phyloP scores from a whole-genome alignment of 2,888 invertebrate species.

The Orthonychiurus folsomi region DNA sequence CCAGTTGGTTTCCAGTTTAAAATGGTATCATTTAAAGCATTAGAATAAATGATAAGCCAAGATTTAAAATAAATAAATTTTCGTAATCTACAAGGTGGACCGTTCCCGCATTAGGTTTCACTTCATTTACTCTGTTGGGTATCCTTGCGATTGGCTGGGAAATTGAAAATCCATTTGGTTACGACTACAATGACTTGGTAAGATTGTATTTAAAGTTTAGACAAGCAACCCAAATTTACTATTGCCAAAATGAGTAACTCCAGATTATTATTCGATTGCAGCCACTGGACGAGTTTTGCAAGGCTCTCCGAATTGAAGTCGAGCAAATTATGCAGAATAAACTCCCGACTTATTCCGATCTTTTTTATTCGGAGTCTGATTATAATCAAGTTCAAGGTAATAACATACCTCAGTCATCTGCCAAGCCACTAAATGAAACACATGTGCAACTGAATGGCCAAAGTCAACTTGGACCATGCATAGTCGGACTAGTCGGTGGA shows the following conservation, averaged over 20 bases:
- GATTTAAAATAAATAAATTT: slow-evolving; percentile 9
- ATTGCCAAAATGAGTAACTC: too few species aligned
- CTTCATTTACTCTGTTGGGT: slow-evolving; percentile 34
- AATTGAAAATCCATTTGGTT: slow-evolving; percentile 38
- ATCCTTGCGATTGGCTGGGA: slow-evolving; percentile 33
- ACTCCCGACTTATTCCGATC: neutral
- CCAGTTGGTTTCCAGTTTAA: slow-evolving; percentile 6
- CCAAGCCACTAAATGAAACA: too few species aligned
- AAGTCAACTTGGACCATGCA: too few species aligned
- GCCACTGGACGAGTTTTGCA: slow-evolving; percentile 10
- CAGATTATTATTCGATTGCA: neutral
- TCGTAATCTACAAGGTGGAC: slow-evolving; percentile 27
- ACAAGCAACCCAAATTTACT: neutral
- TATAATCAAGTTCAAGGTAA: too few species aligned
- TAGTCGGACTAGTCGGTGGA: too few species aligned
- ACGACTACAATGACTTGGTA: slow-evolving; percentile 33
- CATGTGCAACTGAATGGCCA: too few species aligned
- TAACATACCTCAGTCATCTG: too few species aligned
- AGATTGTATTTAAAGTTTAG: neutral
- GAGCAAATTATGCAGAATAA: neutral
- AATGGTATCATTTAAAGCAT: neutral
- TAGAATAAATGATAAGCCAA: neutral
- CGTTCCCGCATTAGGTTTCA: slow-evolving; percentile 26
- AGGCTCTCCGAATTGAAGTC: slow-evolving; percentile 4
- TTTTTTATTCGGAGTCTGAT: slow-evolving; percentile 3